Percentiles rank a stretch among this genome's conserved stretches.
These are phyloP conservation scores for Anthoscopus minutus DNA, from an alignment of 2,113 vertebrate genomes.

Conservation along the genomic window DNA sequence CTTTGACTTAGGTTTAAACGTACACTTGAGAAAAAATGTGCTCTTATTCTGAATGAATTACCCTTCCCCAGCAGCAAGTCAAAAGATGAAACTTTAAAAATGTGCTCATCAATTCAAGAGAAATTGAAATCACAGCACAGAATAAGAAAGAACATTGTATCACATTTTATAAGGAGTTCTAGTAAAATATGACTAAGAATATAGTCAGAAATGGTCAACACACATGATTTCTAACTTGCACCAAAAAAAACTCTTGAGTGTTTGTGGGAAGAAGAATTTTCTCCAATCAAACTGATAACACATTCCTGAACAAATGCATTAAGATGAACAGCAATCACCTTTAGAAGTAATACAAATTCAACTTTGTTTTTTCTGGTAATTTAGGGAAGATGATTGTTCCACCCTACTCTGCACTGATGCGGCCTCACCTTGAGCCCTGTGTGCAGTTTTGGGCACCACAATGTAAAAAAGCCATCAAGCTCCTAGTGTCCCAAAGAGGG, in stretches of 20 bases:
- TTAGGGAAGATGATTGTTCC: neutral
- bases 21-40: fast-evolving
- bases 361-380: neutral
- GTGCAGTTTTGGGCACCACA: neutral
- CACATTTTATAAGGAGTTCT: neutral
- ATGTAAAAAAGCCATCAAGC: neutral
- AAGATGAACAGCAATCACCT: neutral
- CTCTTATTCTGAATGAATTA: neutral
- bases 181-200: neutral
- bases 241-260: neutral
- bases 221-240: neutral
- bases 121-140: neutral
- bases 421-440: neutral
- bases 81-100: neutral
- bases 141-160: neutral
- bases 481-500: neutral
- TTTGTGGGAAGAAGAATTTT: neutral
- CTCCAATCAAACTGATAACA: neutral
- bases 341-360: neutral
- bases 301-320: neutral
- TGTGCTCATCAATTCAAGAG: neutral
- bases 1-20: neutral
- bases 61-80: neutral
- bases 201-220: neutral
- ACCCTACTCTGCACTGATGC: fast-evolving